Conservation (phyloP, 2,888 invertebrate genomes). For the Platynereis dumerilii region DNA sequence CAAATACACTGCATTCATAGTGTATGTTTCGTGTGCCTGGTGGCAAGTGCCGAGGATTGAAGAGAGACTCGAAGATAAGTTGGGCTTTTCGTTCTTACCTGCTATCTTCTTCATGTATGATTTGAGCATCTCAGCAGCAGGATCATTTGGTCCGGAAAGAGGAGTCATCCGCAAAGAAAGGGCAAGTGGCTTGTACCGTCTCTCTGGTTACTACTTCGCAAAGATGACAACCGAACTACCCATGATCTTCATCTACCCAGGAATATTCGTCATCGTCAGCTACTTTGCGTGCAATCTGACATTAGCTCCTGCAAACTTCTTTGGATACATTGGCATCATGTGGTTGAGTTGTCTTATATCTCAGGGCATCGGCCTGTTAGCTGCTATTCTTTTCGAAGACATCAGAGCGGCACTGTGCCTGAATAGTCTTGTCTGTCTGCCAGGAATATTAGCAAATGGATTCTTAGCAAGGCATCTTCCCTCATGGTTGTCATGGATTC, state of each 20-base stretch:
- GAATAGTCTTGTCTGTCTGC: no score
- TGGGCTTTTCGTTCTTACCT: constrained; percentile 68
- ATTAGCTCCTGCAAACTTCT: constrained; percentile 71
- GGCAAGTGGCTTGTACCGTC: constrained; percentile 77
- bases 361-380: neutral
- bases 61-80: constrained; percentile 77
- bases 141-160: constrained; percentile 73
- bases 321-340: constrained; percentile 73
- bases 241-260: constrained; percentile 76
- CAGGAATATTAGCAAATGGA: no score
- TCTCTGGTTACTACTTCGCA: constrained; percentile 81
- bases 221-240: constrained; percentile 84
- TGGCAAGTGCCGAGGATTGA: constrained; percentile 79
- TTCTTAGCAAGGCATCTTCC: no score
- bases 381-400: neutral
- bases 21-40: constrained; percentile 79
- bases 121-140: no score
- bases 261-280: constrained; percentile 77
- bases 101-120: no score
- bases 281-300: constrained; percentile 78
- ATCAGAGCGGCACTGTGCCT: no score
- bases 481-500: neutral
- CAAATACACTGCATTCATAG: constrained; percentile 68
- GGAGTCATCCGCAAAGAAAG: constrained; percentile 83
- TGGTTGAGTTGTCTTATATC: constrained; percentile 74